Evolutionary conservation across 2,797 vertebrate species (phyloP), one percentile per base, ranked within the genome.

Genomic region (Thunnus albacares): DNA sequence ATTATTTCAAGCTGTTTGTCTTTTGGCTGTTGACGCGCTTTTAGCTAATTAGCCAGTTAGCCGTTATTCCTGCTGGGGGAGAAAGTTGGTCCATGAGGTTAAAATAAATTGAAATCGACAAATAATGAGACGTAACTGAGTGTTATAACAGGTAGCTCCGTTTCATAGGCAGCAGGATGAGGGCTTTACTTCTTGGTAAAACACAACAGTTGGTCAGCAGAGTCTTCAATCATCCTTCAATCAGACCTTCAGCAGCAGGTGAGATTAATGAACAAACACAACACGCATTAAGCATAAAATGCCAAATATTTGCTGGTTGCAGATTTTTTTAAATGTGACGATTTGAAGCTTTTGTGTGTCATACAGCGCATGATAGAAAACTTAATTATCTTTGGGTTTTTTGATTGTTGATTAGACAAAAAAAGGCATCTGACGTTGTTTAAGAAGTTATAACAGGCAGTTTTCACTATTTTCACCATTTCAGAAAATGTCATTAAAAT

Each of bases 181-280:
- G 74, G 52, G 0, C 0, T 41, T 38, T 84, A 55, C 20, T 73
- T 0, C 20, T 66, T 26, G 62, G 3, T 18, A 70, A 80, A 67
- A 85, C 77, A 0, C 51, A 69, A 20, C 72, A 61, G 43, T 22
- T 80, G 7, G n/a, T 90, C 41, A 63, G 52, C 14, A 84, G 79
- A 80, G 47, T 56, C 9, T 59, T 55, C 57, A 20, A 12, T 41
- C 67, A 24, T 59, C 17, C 56, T 1, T n/a, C n/a, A n/a, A 72
- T 61, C 56, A 24, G 49, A 47, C 30, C 35, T 6, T 3, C 76
- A 22, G 24, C 83, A 38, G 49, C 87, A 83, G 89, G 91, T 86
- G 35, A 84, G 8, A 8, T 38, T 38, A 10, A 38, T 38, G 1
- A 38, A 38, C 35, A 33, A 33, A 38, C 35, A 33, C 30, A 33